These are phyloP conservation scores for Tursiops truncatus DNA, from an alignment of 2,113 vertebrate species.

Conservation along the genomic window DNA sequence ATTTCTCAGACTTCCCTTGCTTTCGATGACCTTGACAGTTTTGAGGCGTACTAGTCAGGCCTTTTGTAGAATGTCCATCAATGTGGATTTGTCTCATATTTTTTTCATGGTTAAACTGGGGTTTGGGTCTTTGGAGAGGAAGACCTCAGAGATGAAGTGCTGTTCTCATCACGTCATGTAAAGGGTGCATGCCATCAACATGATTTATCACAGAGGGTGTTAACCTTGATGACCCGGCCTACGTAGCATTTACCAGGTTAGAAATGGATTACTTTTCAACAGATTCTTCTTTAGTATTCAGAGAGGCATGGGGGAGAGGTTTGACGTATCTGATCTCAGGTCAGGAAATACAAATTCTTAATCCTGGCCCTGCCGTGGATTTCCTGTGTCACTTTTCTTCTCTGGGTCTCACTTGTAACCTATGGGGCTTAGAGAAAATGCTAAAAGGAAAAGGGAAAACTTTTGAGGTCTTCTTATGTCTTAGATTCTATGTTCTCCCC, in stretches of 20 bases:
- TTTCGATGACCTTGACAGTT: conserved; percentile 26
- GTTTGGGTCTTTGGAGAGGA: background rate
- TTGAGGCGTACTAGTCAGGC: background rate
- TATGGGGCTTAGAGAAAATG: background rate
- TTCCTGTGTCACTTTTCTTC: background rate
- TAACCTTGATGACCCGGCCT: background rate
- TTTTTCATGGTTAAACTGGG: background rate
- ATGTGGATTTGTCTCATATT: background rate
- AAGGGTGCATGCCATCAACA: background rate
- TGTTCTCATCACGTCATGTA: background rate
- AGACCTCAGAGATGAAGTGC: background rate
- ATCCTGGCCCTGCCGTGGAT: background rate
- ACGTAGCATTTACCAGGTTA: background rate
- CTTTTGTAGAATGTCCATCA: background rate
- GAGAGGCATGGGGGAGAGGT: background rate
- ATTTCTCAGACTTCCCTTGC: background rate
- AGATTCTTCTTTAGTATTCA: background rate
- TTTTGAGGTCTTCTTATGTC: background rate
- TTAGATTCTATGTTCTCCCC: background rate
- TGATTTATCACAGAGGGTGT: background rate
- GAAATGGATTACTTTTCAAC: background rate
- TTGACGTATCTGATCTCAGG: background rate
- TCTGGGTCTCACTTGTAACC: background rate
- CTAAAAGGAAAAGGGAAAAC: background rate
- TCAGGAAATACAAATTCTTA: background rate